Evolutionary conservation across 2,113 vertebrate genomes (phyloP).

Genomic region (Lethenteron camtschaticum): DNA sequence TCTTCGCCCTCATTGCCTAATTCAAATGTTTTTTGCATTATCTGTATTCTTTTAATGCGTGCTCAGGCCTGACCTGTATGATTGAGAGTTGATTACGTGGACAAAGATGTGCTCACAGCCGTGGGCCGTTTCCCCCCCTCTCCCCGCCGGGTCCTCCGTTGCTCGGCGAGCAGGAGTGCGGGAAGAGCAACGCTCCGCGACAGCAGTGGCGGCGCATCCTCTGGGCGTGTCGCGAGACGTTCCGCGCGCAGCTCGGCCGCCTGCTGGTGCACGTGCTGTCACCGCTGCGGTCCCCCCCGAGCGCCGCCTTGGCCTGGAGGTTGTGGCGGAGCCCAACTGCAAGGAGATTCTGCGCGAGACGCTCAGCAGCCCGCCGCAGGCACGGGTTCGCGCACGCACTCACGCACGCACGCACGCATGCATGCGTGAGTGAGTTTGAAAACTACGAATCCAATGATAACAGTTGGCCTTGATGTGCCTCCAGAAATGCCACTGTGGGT

Average conservation of each 20-base stretch:
- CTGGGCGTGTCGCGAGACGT: slow-evolving; percentile 59
- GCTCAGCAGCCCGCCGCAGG: slow-evolving; percentile 55
- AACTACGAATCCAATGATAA: too few relatives aligned
- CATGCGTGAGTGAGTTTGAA: too few relatives aligned
- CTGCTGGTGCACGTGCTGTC: slow-evolving; percentile 63
- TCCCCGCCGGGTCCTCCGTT: not conserved
- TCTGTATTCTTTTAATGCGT: slow-evolving; percentile 13
- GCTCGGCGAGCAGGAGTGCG: slow-evolving; percentile 20
- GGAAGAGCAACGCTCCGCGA: slow-evolving; percentile 30
- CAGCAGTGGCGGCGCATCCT: slow-evolving; percentile 69
- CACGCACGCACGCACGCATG: too few relatives aligned
- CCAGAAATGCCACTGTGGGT: too few relatives aligned
- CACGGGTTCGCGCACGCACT: slow-evolving; percentile 16
- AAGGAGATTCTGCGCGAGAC: slow-evolving; percentile 71
- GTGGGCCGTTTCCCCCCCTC: too few relatives aligned
- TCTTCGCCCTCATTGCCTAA: too few relatives aligned
- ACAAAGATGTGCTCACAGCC: too few relatives aligned
- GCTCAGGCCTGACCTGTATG: not conserved
- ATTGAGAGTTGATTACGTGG: too few relatives aligned
- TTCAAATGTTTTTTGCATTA: not conserved
- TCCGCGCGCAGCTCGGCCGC: slow-evolving; percentile 60
- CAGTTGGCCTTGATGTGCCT: too few relatives aligned
- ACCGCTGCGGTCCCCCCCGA: slow-evolving; percentile 31
- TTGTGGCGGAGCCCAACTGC: slow-evolving; percentile 43
- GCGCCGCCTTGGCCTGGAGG: slow-evolving; percentile 49